phyloP scores from a whole-genome alignment of 2,888 invertebrate genomes.

The Drosophila stalkeri region DNA sequence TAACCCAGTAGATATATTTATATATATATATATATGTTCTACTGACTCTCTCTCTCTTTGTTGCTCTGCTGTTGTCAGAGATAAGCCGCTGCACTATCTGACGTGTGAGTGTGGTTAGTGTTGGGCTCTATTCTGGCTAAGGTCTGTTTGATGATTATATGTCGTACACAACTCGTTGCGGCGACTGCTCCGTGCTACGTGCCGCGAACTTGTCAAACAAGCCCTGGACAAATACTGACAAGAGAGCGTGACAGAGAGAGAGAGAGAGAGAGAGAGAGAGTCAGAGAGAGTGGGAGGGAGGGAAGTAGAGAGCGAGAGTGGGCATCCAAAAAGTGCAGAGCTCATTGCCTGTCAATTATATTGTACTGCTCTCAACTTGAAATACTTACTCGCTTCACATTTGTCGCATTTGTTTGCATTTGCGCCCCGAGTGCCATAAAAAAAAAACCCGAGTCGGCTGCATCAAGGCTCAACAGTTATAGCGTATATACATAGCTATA shows the following conservation, averaged over 20 bases:
- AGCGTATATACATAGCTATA: constrained; percentile 20
- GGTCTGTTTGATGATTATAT: constrained; percentile 68
- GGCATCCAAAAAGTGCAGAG: constrained; percentile 52
- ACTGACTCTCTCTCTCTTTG: constrained; percentile 23
- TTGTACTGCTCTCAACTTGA: constrained; percentile 44
- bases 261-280: background rate
- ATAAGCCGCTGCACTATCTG: constrained; percentile 67
- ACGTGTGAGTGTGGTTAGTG: constrained; percentile 31
- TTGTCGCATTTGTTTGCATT: constrained; percentile 72
- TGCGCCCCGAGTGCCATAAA: constrained; percentile 75
- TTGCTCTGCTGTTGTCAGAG: constrained; percentile 22
- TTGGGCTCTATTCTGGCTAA: constrained; percentile 20
- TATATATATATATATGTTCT: constrained; percentile 23
- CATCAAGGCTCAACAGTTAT: constrained; percentile 61
- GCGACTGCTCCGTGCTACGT: constrained; percentile 74
- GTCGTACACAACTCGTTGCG: constrained; percentile 71
- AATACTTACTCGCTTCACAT: constrained; percentile 51
- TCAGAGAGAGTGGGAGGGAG: background rate
- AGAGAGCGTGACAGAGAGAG: constrained; percentile 17
- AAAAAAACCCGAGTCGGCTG: constrained; percentile 60
- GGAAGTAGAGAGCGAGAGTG: background rate
- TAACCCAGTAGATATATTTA: constrained; percentile 44
- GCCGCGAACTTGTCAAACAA: constrained; percentile 77
- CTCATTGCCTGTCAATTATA: constrained; percentile 63
- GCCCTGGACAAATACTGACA: constrained; percentile 61